phyloP scores from a whole-genome alignment of 1,140 invertebrate genomes.

The Platorchestia sp. region DNA sequence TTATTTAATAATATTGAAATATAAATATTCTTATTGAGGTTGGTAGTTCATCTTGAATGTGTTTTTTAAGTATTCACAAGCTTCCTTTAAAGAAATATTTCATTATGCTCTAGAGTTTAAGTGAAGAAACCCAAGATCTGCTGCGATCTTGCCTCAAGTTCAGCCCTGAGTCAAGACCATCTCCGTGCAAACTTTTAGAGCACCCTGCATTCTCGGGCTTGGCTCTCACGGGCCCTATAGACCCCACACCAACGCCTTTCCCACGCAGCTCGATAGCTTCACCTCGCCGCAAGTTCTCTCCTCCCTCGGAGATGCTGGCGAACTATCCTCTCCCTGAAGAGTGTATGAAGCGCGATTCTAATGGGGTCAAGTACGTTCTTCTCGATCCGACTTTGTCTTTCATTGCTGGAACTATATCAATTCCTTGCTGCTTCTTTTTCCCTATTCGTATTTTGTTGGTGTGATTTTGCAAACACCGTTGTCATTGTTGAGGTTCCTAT shows the following conservation, averaged over 20 bases:
- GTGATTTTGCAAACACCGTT: no score
- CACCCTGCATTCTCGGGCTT: slow-evolving; percentile 58
- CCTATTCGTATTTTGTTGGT: not conserved
- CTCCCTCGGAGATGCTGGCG: slow-evolving; percentile 17
- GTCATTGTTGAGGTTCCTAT: no score
- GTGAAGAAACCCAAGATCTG: slow-evolving; percentile 69
- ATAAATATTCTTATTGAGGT: not conserved
- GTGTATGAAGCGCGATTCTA: not conserved
- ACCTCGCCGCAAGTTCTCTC: not conserved
- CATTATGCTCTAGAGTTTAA: slow-evolving; percentile 54
- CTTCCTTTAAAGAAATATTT: not conserved
- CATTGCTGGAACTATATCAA: not conserved
- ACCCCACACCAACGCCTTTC: not conserved
- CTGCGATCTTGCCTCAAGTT: slow-evolving; percentile 70
- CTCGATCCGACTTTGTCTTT: not conserved
- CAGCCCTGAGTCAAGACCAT: slow-evolving; percentile 58
- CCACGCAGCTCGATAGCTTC: not conserved
- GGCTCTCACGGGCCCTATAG: slow-evolving; percentile 14
- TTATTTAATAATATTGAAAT: not conserved
- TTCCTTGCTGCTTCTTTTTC: no score
- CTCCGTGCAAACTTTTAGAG: slow-evolving; percentile 58
- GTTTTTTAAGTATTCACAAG: not conserved
- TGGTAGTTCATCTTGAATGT: not conserved
- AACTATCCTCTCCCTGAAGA: slow-evolving; percentile 46
- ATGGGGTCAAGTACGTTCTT: slow-evolving; percentile 21